phyloP scores from a whole-genome alignment of 2,113 vertebrate species.

The Aleadryas rufinucha region DNA sequence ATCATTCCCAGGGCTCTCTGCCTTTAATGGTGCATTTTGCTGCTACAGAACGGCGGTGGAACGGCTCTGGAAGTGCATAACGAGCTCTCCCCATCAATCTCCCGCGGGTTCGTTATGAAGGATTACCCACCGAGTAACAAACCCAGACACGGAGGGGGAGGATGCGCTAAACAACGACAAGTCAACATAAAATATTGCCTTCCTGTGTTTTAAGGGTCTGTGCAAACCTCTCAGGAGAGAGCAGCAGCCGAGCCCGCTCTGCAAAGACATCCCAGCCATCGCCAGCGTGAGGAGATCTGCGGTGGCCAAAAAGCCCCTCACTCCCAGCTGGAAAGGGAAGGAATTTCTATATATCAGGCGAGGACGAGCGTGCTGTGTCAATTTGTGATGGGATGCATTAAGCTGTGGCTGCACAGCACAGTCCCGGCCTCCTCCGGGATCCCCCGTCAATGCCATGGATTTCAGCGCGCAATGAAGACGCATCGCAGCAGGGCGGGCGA shows the following conservation, averaged over 20 bases:
- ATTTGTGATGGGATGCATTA: background rate
- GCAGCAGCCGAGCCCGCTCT: background rate
- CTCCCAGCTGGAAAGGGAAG: background rate
- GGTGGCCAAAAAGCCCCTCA: rapidly evolving
- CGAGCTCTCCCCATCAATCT: conserved; percentile 42
- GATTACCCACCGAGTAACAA: conserved; percentile 30
- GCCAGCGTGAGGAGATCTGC: background rate
- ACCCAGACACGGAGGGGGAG: background rate
- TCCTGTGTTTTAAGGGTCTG: background rate
- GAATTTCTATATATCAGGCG: background rate
- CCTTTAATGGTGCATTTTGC: conserved; percentile 46
- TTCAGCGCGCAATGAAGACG: background rate
- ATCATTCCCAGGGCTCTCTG: conserved; percentile 50
- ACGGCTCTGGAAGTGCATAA: conserved; percentile 23
- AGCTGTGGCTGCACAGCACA: background rate
- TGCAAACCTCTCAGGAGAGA: background rate
- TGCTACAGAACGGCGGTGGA: background rate
- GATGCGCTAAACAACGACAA: background rate
- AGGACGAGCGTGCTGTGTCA: background rate
- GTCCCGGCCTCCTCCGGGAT: background rate
- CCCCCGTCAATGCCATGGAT: background rate
- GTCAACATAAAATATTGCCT: background rate
- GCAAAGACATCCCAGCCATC: background rate
- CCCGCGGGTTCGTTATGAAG: conserved; percentile 30
- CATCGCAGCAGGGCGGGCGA: conserved; percentile 1